Evolutionary conservation across 1,140 invertebrate genomes (phyloP), one percentile per base, ranked within the genome.

Genomic region (Stenopsyche tienmushanensis): DNA sequence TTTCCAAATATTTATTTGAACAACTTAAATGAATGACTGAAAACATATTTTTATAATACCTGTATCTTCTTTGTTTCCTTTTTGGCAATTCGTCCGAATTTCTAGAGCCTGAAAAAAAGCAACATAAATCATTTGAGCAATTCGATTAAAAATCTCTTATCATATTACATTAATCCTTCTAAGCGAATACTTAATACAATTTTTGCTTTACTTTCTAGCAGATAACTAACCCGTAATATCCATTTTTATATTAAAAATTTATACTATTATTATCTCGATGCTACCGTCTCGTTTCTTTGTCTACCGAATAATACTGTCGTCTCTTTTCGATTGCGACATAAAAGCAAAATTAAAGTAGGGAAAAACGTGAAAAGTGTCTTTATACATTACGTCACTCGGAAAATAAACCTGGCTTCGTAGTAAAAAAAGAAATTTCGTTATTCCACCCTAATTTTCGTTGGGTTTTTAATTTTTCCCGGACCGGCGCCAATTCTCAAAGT

Each of bases 1-100:
- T n/a, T n/a, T n/a, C n/a, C n/a, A n/a, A n/a, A n/a, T n/a, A n/a
- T n/a, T n/a, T n/a, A n/a, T n/a, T n/a, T n/a, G n/a, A n/a, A n/a
- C n/a, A n/a, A n/a, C n/a, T n/a, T n/a, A n/a, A n/a, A n/a, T n/a
- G n/a, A n/a, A n/a, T n/a, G n/a, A n/a, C n/a, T n/a, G n/a, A n/a
- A n/a, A n/a, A n/a, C n/a, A n/a, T n/a, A n/a, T n/a, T n/a, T n/a
- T n/a, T 26, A 18, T 29, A 3, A 41, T 60, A 71, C 69, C 69
- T 71, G 34, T 71, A 71, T 57, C 69, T 55, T 26, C 69, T 54
- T 58, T 71, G 69, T 34, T 71, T 71, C 25, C 69, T 26, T 50
- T 71, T 71, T 13, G 69, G 69, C 13, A 71, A 20, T 42, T 71
- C 66, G 20, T 62, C 66, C 15, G 64, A 64, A 20, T 55, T 52